Base-by-base conservation (phyloP, 1,140 invertebrate species). In the Antheraea mylitta region DNA sequence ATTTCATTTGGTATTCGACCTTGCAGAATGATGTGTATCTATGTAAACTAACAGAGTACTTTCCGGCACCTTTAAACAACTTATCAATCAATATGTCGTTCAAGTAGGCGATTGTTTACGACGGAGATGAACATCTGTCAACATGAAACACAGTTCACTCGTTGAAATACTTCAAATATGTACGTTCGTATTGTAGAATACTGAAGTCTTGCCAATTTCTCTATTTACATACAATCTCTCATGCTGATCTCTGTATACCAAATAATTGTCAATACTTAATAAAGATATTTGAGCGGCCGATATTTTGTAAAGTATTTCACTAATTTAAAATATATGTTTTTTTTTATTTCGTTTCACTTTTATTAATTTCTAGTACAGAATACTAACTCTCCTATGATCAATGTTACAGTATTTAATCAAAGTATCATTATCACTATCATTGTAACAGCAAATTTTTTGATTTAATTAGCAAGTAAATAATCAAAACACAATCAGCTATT, bases 121-220 rank as follows among this genome's bases (percentile, higher is more conserved):
- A 8, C 18, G 45, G 18, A 18, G 48, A 68, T 66, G 45, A 66
- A 71, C 67, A 64, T 72, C 73, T 78, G 77, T 77, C 73, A 71
- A 73, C 66, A 73, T 53, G 68, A 76, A 60, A 22, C 67, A 38
- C 38, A 18, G 64, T 18, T 48, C 37, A n/a, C 18, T 65, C 64
- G 64, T 18, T 65, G 64, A 45, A 53, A 53, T 19, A 19, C 18
- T 48, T 65, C 18, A 45, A 65, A 48, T 30, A 6, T 53, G 16
- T 42, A 3, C 11, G 16, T 53, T 53, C 38, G 45, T 53, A 53
- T 53, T 53, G 45, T 53, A 2, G 45, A 53, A 53, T 53, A 13
- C 45, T 53, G 45, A 53, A n/a, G 45, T 13, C 16, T 53, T 53
- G 45, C 45, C 45, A 53, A 53, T 53, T 16, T 53, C 45, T 53